Conservation (phyloP, 1,140 invertebrate genomes). For the Microplitis mediator region DNA sequence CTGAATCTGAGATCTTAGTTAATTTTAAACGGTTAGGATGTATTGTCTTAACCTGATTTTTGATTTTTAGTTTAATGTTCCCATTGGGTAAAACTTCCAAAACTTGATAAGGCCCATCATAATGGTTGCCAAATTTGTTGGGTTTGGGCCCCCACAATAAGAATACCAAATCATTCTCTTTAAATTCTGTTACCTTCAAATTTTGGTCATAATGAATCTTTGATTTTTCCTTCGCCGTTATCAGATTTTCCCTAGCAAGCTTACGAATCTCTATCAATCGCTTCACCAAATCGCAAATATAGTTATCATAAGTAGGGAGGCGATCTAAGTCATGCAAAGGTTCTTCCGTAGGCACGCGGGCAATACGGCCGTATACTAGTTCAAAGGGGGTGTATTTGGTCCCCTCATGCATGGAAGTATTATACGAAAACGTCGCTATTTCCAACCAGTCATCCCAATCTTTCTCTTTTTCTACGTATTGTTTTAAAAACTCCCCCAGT, state of each 20-base stretch:
- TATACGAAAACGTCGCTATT: conserved; percentile 28
- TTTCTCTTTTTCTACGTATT: conserved; percentile 35
- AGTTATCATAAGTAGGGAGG: background rate
- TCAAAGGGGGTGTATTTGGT: conserved; percentile 36
- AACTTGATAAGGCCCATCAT: conserved; percentile 9
- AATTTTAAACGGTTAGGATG: no score
- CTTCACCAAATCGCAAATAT: conserved; percentile 4
- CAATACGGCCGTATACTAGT: background rate
- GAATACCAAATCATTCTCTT: conserved; percentile 5
- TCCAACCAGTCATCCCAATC: conserved; percentile 50
- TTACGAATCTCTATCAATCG: conserved; percentile 7
- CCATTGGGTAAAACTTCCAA: background rate
- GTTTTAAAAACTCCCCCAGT: conserved; percentile 36
- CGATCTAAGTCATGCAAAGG: background rate
- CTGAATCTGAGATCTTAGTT: no score
- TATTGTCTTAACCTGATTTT: no score
- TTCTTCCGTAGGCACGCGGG: conserved; percentile 5
- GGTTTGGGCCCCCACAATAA: conserved; percentile 6
- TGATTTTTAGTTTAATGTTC: background rate
- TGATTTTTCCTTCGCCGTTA: conserved; percentile 11
- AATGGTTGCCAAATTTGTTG: conserved; percentile 10
- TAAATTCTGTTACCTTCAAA: conserved; percentile 6
- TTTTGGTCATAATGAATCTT: conserved; percentile 16
- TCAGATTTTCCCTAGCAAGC: background rate
- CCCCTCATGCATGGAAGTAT: conserved; percentile 35